Conservation (phyloP, 2,113 vertebrate species). For the Hypanus sabinus region DNA sequence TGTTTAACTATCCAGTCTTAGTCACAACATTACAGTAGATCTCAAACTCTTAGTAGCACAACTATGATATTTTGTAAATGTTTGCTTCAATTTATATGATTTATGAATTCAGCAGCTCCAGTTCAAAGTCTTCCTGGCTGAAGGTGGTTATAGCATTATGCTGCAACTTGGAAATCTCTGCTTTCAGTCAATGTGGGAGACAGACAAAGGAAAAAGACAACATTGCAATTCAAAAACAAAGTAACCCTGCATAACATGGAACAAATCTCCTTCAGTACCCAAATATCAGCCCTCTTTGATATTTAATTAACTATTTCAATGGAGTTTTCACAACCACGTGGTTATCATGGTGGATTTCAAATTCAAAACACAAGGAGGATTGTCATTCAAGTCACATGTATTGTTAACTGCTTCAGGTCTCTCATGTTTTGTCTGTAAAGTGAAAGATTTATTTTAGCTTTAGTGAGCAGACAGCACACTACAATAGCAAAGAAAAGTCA, state of each 20-base stretch:
- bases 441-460: background rate
- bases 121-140: background rate
- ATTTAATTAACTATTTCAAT: background rate
- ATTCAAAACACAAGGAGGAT: background rate
- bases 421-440: background rate
- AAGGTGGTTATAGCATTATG: background rate
- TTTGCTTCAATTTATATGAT: background rate
- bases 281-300: too few relatives aligned
- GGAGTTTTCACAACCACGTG: background rate
- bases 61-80: background rate
- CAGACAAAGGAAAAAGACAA: background rate
- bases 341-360: background rate
- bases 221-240: background rate
- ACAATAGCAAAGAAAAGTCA: too few relatives aligned
- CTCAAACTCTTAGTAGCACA: background rate
- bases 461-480: too few relatives aligned
- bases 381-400: background rate
- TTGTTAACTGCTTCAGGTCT: background rate
- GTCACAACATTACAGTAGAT: background rate
- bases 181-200: background rate
- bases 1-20: background rate
- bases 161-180: background rate
- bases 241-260: background rate
- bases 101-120: background rate
- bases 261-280: background rate